Conservation (phyloP, 1,140 invertebrate genomes). For the Sarcophaga bullata region DNA sequence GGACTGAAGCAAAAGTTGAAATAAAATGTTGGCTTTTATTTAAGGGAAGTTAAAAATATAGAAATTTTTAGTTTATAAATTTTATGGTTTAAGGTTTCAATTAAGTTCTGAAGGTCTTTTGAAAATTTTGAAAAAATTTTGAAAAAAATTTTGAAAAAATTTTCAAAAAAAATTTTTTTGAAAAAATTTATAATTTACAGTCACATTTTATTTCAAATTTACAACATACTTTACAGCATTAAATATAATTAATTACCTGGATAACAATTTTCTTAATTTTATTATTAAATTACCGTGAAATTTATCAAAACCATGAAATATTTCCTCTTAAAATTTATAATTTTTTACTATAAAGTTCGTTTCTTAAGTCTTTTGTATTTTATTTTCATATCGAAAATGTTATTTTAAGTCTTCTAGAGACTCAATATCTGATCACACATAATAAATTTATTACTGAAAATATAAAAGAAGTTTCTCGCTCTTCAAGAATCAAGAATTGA, state of each 20-base stretch:
- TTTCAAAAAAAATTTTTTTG: too few relatives aligned
- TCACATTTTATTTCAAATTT: neutral
- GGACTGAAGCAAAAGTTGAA: conserved; percentile 20
- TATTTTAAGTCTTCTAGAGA: too few relatives aligned
- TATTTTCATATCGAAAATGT: too few relatives aligned
- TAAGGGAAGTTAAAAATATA: neutral
- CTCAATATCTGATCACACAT: too few relatives aligned
- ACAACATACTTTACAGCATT: too few relatives aligned
- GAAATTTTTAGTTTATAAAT: neutral
- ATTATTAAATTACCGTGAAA: too few relatives aligned
- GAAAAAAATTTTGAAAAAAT: conserved; percentile 20
- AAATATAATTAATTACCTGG: too few relatives aligned
- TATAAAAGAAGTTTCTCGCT: too few relatives aligned
- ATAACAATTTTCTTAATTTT: too few relatives aligned
- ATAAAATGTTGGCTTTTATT: neutral
- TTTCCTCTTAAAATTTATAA: neutral
- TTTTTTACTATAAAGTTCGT: neutral
- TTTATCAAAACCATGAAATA: too few relatives aligned
- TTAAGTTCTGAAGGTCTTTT: neutral
- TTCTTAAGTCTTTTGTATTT: neutral
- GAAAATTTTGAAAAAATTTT: neutral
- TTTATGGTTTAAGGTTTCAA: neutral
- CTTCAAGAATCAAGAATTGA: too few relatives aligned
- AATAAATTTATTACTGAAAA: too few relatives aligned
- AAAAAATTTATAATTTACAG: neutral